Evolutionary conservation across 92 coral and sea anemone species (phyloP).

Genomic region (Montipora capitata): DNA sequence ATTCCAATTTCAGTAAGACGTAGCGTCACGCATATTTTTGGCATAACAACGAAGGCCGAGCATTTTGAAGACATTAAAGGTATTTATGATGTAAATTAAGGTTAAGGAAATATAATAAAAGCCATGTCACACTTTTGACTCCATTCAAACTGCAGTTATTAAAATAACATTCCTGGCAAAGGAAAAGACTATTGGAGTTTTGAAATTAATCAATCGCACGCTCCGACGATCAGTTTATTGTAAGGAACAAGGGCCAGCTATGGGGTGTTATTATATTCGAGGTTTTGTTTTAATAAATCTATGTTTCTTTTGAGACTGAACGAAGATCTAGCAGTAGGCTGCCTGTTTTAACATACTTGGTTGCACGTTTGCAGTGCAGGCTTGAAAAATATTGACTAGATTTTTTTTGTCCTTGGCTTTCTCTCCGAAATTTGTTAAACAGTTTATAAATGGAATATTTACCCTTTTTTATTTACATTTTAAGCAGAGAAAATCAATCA

Average conservation of each 20-base stretch:
- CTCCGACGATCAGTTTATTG: neutral
- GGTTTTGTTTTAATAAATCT: neutral
- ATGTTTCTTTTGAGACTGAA: neutral
- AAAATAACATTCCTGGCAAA: neutral
- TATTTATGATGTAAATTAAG: neutral
- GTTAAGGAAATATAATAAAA: neutral
- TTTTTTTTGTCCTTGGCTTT: neutral
- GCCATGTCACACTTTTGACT: neutral
- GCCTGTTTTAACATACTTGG: no score
- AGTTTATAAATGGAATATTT: neutral
- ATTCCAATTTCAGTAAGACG: no score
- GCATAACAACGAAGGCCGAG: no score
- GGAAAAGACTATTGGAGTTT: neutral
- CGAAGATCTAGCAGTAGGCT: no score
- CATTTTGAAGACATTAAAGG: neutral
- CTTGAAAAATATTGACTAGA: no score
- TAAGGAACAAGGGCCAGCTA: neutral
- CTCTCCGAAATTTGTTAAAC: neutral
- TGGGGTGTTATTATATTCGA: neutral
- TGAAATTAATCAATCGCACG: neutral
- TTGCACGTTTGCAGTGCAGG: no score
- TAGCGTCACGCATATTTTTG: neutral
- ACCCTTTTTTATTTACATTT: neutral
- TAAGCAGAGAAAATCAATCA: neutral
- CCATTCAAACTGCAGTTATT: conserved; percentile 5